Percentiles rank a stretch among this genome's conserved stretches.
phyloP scores from a whole-genome alignment of 2,113 vertebrate genomes.

The Silurus asotus region DNA sequence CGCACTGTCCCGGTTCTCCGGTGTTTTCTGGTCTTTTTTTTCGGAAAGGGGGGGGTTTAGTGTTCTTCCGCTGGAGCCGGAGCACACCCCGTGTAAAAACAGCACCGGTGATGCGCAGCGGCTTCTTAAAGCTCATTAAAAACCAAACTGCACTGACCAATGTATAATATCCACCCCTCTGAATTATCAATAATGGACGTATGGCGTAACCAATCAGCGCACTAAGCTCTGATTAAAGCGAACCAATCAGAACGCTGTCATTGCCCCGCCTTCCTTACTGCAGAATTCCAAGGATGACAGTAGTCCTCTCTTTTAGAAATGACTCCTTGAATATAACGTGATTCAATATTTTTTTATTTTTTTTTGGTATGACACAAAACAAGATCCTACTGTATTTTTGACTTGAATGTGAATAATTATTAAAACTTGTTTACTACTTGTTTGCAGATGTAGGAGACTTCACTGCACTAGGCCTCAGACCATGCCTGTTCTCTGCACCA shows the following conservation, averaged over 20 bases:
- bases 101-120: constrained; percentile 60
- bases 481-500: background rate
- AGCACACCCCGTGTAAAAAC: constrained; percentile 65
- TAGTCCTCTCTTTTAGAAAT: constrained; percentile 61
- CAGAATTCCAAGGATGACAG: constrained; percentile 71
- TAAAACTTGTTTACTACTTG: background rate
- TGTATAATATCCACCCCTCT: constrained; percentile 43
- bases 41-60: background rate
- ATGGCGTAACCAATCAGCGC: constrained; percentile 55
- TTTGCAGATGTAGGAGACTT: background rate
- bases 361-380: constrained; percentile 5
- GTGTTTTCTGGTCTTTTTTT: too few species aligned
- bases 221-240: background rate
- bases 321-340: constrained; percentile 62
- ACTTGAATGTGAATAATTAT: background rate
- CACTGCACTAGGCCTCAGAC: constrained; percentile 16
- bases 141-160: constrained; percentile 53
- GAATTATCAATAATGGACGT: constrained; percentile 45
- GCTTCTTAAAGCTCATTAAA: constrained; percentile 53
- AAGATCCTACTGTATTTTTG: background rate
- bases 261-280: constrained; percentile 77
- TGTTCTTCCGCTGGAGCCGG: constrained; percentile 72
- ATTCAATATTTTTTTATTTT: background rate
- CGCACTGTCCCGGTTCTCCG: constrained; percentile 60
- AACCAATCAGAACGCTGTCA: constrained; percentile 62